Evolutionary conservation across 2,797 vertebrate species (phyloP).

Genomic region (Miichthys miiuy): DNA sequence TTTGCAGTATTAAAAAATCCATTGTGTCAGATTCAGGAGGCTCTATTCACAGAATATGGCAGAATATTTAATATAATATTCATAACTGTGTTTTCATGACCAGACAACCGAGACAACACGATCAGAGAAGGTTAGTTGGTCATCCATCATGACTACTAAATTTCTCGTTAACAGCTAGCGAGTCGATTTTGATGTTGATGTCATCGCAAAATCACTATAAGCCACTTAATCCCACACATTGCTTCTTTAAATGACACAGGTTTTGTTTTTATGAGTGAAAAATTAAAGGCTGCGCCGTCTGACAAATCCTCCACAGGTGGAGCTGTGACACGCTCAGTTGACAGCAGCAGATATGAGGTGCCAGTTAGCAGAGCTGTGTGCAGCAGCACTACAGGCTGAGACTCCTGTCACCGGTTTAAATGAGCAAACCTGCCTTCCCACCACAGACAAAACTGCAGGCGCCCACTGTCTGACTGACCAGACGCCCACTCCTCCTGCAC

Average conservation of each 20-base stretch:
- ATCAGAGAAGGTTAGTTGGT: too few species aligned
- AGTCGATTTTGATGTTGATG: too few species aligned
- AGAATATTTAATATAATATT: too few species aligned
- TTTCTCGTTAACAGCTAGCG: too few species aligned
- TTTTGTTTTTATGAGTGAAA: slow-evolving; percentile 3
- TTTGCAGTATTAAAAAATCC: background rate
- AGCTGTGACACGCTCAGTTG: slow-evolving; percentile 25
- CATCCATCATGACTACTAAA: too few species aligned
- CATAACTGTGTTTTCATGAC: too few species aligned
- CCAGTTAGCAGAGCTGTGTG: slow-evolving; percentile 7
- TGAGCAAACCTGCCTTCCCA: slow-evolving; percentile 20
- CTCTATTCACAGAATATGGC: too few species aligned
- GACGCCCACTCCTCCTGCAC: background rate
- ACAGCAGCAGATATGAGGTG: slow-evolving; percentile 39
- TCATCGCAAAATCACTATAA: too few species aligned
- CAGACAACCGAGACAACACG: too few species aligned
- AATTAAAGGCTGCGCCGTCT: background rate
- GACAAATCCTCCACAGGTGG: slow-evolving; percentile 20
- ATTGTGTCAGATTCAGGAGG: too few species aligned
- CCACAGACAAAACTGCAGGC: slow-evolving; percentile 13
- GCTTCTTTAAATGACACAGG: background rate
- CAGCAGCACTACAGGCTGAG: slow-evolving; percentile 7
- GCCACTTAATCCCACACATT: too few species aligned
- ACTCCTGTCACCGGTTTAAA: slow-evolving; percentile 42
- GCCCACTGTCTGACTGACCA: background rate